A percentile compares a stretch with the other conserved stretches of the same genome.
These are phyloP conservation scores for Kradibia gibbosae DNA, from an alignment of 1,140 invertebrate species.

Conservation along the genomic window DNA sequence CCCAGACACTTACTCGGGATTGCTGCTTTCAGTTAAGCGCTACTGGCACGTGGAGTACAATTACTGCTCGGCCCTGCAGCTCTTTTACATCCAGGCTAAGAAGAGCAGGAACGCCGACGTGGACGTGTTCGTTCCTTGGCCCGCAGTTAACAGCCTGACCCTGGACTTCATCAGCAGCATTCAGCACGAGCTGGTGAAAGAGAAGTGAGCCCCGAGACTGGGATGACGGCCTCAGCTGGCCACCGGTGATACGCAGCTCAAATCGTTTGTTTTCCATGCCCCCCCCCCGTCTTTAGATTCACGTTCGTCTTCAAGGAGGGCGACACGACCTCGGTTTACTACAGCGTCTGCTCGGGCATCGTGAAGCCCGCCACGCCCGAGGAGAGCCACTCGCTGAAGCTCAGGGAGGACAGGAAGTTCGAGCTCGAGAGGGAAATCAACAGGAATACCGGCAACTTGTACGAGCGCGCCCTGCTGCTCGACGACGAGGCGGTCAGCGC, in stretches of 20 bases:
- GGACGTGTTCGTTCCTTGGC: conserved; percentile 66
- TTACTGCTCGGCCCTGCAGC: conserved; percentile 60
- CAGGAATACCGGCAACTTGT: conserved; percentile 64
- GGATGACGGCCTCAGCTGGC: too few species aligned
- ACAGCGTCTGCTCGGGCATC: conserved; percentile 64
- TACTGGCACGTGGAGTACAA: conserved; percentile 67
- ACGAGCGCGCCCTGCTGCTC: conserved; percentile 63
- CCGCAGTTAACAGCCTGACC: conserved; percentile 59
- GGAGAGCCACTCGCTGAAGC: conserved; percentile 56
- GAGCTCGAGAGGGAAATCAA: conserved; percentile 63
- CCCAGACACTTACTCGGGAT: too few species aligned
- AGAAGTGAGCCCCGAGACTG: too few species aligned
- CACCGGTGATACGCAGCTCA: too few species aligned
- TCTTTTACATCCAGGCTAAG: conserved; percentile 66
- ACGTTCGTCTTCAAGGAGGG: conserved; percentile 68
- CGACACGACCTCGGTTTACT: conserved; percentile 66
- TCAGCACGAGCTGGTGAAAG: conserved; percentile 57
- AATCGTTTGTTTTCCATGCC: too few species aligned
- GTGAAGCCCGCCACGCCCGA: conserved; percentile 64
- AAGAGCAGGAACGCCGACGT: conserved; percentile 55
- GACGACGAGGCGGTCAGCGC: too few species aligned
- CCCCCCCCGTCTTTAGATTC: conserved; percentile 63
- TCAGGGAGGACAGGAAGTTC: conserved; percentile 60
- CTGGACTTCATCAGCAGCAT: conserved; percentile 66
- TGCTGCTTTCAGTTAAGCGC: conserved; percentile 55